These are phyloP conservation scores for Invenusta paracnida DNA, from an alignment of 2,888 invertebrate species.

Conservation along the genomic window DNA sequence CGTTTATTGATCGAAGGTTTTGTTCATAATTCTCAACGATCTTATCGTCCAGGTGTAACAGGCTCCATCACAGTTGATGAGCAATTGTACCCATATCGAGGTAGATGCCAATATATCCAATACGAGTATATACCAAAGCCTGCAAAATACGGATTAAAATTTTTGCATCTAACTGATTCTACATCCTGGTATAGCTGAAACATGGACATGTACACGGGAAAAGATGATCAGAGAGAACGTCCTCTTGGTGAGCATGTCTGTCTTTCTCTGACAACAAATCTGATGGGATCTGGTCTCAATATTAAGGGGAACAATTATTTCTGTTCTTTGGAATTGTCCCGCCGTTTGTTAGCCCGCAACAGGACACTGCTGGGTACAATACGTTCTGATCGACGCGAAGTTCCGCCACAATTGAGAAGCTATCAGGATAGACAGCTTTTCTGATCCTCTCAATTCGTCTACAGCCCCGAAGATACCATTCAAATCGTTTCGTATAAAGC, in stretches of 20 bases:
- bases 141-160: slow-evolving; percentile 15
- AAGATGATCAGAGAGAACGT: slow-evolving; percentile 1
- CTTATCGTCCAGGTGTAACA: slow-evolving; percentile 17
- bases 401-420: slow-evolving; percentile 1
- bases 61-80: slow-evolving; percentile 11
- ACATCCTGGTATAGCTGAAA: slow-evolving; percentile 14
- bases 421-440: not conserved
- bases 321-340: slow-evolving; percentile 16
- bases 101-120: not conserved
- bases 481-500: slow-evolving; percentile 26
- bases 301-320: slow-evolving; percentile 24
- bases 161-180: not conserved
- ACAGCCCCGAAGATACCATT: not conserved
- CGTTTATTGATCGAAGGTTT: not conserved
- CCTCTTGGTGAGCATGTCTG: slow-evolving; percentile 15
- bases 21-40: not conserved
- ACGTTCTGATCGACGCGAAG: slow-evolving; percentile 10
- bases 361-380: not conserved
- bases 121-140: not conserved
- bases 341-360: not conserved
- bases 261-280: slow-evolving; percentile 20
- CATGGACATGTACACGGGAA: slow-evolving; percentile 1
- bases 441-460: not conserved
- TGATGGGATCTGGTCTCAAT: not conserved
- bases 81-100: slow-evolving; percentile 14